Evolutionary conservation across 2,113 vertebrate species (phyloP), one percentile per base, ranked within the genome.

Genomic region (Elephantulus edwardii): DNA sequence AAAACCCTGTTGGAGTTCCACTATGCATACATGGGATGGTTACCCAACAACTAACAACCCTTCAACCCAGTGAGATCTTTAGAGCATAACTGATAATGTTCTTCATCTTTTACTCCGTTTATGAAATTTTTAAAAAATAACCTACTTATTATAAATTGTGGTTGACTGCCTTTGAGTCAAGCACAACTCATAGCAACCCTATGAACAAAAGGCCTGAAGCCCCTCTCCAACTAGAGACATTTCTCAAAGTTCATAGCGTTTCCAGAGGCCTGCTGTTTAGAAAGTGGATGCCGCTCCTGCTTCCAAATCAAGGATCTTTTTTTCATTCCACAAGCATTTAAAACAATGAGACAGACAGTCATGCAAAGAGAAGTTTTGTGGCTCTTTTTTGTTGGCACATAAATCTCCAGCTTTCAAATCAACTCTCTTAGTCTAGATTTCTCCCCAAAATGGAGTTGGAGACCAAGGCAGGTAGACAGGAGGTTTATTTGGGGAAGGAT

Each of bases 301-400:
- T n/a, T n/a, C n/a, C n/a, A n/a, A n/a, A n/a, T n/a, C n/a, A n/a
- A n/a, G 17, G 58, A 76, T 80, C 40, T 30, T 38, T 54, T 62
- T 79, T 80, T 72, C 85, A 77, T 9, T 42, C 60, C 42, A 28
- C 46, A 68, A 42, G 38, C n/a, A 64, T 56, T 64, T 64, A 24
- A 56, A 54, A n/a, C 30, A 10, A 22, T 9, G 64, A 89, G 68
- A 22, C 17, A 7, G 54, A 48, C n/a, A n/a, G n/a, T n/a, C n/a
- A n/a, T 38, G n/a, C 72, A n/a, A 19, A 46, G 38, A n/a, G 7
- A 10, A 8, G 12, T 30, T 2, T 0, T 0, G 0, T 33, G 70
- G 8, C 78, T 76, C 6, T 22, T 86, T 22, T 5, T 54, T n/a
- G 68, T 42, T 42, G 44, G 54, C 19, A 5, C 17, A 17, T 52